Base-by-base conservation (phyloP, 1,140 invertebrate genomes). In the Leguminivora glycinivorella region DNA sequence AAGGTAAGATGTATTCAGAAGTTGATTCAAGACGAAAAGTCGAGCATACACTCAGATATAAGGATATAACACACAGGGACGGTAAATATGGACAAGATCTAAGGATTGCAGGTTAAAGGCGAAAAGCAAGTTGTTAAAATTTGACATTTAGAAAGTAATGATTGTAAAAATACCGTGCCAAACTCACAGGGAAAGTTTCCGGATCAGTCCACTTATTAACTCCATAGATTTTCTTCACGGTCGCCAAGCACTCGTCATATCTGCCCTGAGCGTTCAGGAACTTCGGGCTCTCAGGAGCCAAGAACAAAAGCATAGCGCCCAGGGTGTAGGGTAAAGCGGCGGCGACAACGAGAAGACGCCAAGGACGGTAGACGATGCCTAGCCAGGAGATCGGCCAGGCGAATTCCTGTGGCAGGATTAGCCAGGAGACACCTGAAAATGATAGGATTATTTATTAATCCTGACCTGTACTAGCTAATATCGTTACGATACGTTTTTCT, bases 221-320 rank as follows among this genome's bases (percentile, higher is more conserved):
- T 0, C 84, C 68, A 70, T 94, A 94, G 24, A 95, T 94, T 34
- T 80, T 85, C 72, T 88, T 90, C 47, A 94, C 85, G 0, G 95
- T 92, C 4, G 90, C 84, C 4, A 95, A 80, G 10, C 93, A 92
- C 38, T 93, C 92, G 4, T 93, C 87, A 6, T 92, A 79, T 12
- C 91, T 84, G 73, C 94, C 93, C 72, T 87, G 89, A 2, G 92
- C 82, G 17, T 95, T 89, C 0, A 95, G 82, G 82, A 94, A 96
- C 79, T 95, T 95, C 0, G 95, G 95, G 81, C 95, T 96, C 77
- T 96, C 95, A 0, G 95, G 95, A 56, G 95, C 93, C 26, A 93
- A 91, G 4, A 93, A 82, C 19, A 96, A 88, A 0, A 93, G 76
- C 0, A 94, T 56, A 3, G 93, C 93, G 1, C 93, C 93, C 0